phyloP scores from a whole-genome alignment of 1,140 invertebrate species.

The Dreissena rostriformis region DNA sequence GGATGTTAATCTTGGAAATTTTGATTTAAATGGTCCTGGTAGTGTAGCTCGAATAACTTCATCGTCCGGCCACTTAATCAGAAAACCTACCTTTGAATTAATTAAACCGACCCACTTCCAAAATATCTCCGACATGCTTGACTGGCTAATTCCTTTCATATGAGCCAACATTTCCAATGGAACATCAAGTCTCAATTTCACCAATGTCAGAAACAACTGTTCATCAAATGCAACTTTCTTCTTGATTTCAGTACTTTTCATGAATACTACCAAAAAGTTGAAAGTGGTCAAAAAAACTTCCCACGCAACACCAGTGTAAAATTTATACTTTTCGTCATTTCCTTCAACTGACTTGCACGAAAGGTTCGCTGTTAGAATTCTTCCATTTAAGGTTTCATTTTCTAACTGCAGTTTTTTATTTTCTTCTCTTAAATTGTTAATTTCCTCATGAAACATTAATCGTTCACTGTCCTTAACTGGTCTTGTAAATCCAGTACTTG shows the following conservation, averaged over 20 bases:
- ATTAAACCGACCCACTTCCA: constrained; percentile 59
- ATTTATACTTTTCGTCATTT: constrained; percentile 30
- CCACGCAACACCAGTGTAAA: not conserved
- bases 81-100: constrained; percentile 45
- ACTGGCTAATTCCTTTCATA: constrained; percentile 22
- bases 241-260: not conserved
- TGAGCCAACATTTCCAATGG: not conserved
- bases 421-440: not conserved
- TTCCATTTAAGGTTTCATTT: not conserved
- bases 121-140: constrained; percentile 43
- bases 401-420: constrained; percentile 17
- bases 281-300: constrained; percentile 19
- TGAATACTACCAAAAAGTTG: not conserved
- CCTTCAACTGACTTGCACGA: not conserved
- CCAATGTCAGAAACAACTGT: constrained; percentile 50
- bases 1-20: constrained; percentile 50
- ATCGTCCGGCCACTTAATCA: constrained; percentile 45
- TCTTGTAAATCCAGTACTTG: too few species aligned
- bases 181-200: constrained; percentile 47
- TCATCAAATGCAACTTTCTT: not conserved
- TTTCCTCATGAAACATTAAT: not conserved
- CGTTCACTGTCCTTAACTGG: too few species aligned
- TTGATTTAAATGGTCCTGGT: constrained; percentile 50
- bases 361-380: not conserved
- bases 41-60: constrained; percentile 42